Base-by-base conservation (phyloP, 2,888 invertebrate species). In the Hesperia comma region DNA sequence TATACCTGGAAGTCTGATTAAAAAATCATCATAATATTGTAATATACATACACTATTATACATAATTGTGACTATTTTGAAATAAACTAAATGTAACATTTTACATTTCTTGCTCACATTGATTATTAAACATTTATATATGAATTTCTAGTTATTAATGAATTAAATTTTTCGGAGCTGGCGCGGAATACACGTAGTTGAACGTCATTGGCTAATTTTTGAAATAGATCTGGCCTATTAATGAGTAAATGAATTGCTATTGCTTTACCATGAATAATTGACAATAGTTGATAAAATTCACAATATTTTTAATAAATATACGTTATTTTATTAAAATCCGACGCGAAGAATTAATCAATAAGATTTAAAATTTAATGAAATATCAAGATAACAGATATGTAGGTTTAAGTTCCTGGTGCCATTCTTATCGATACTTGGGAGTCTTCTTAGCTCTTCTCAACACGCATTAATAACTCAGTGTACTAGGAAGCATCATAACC, bases 1-100 rank as follows among this genome's bases (percentile, higher is more conserved):
- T n/a, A n/a, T 46, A 46, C 2, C 12, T 46, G 43, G 17, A 46
- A 46, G 43, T 46, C 43, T 46, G 43, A 46, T 17, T 46, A 46
- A 46, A 7, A 46, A 4, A 26, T 26, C 2, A 26, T 26, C 6
- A 46, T 15, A 46, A 46, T 46, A 37, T 37, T 10, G 1, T 8
- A 46, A 46, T 46, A 46, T 46, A 17, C 43, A 46, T 15, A 15
- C 15, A 8, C 7, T 15, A 15, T 15, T 43, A 7, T 46, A 46
- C 43, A 15, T 17, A 46, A 46, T 17, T 15, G 43, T 46, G 43
- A 46, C 43, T 15, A 46, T 46, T 15, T 15, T 43, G 6, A 15
- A 46, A 15, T 46, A 46, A 12, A 2, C 37, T 7, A 37, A 46
- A 46, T 15, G 43, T 15, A 7, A 46, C 43, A 46, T 46, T 46